A percentile compares a stretch with the other conserved stretches of the same genome.
Conservation (phyloP, 2,888 invertebrate species). For the Clitarchus hookeri region DNA sequence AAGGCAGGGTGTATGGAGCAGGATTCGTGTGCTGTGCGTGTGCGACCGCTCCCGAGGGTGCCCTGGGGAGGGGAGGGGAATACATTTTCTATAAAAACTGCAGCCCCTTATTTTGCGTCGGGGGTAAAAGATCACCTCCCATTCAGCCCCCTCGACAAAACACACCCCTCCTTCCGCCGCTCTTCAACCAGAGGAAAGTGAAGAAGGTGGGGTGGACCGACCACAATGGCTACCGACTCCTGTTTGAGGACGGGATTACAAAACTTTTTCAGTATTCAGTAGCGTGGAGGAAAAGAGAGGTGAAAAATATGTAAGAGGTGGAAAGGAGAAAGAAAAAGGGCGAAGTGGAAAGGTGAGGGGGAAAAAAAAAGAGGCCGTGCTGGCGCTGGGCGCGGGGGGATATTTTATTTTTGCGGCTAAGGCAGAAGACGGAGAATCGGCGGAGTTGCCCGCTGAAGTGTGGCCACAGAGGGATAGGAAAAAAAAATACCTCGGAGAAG, state of each 20-base stretch:
- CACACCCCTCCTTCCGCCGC: neutral
- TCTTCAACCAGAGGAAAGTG: neutral
- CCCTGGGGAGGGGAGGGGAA: neutral
- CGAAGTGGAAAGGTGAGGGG: too few species aligned
- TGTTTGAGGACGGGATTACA: slow-evolving; percentile 14
- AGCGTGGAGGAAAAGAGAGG: neutral
- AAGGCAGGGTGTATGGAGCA: neutral
- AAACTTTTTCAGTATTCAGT: slow-evolving; percentile 14
- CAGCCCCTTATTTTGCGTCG: neutral
- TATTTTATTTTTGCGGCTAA: neutral
- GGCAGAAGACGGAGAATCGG: neutral
- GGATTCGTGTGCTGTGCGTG: neutral
- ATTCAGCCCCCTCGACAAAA: slow-evolving; percentile 2
- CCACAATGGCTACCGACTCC: slow-evolving; percentile 14
- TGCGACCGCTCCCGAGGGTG: neutral
- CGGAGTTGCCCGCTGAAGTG: too few species aligned
- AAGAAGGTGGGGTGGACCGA: neutral
- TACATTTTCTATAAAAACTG: slow-evolving; percentile 6
- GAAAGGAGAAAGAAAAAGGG: neutral
- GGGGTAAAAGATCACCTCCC: slow-evolving; percentile 9
- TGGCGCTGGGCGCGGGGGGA: neutral
- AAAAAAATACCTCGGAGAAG: too few species aligned
- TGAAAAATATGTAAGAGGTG: neutral
- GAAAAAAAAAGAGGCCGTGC: neutral
- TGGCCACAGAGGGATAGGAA: too few species aligned